phyloP scores from a whole-genome alignment of 2,888 invertebrate genomes.

The Hydrotaea diabolus region DNA sequence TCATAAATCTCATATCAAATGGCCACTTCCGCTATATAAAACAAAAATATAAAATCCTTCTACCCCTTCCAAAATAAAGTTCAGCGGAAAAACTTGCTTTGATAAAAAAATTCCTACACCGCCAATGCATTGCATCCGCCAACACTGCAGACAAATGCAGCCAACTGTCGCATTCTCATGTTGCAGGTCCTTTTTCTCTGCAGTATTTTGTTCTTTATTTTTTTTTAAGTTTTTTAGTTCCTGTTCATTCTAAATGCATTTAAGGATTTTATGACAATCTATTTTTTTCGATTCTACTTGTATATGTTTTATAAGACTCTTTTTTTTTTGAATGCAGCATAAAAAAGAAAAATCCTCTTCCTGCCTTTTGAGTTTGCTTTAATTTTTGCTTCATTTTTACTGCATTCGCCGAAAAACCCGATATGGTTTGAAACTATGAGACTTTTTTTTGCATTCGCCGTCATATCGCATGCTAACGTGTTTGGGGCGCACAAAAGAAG shows the following conservation, averaged over 20 bases:
- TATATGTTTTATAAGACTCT: background rate
- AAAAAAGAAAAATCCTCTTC: background rate
- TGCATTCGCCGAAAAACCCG: background rate
- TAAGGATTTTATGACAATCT: conserved; percentile 18
- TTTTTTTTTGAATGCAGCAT: background rate
- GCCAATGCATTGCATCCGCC: conserved; percentile 29
- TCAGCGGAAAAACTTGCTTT: too few species aligned
- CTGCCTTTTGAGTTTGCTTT: too few species aligned
- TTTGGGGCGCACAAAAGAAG: background rate
- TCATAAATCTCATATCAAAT: background rate
- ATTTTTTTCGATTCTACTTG: background rate
- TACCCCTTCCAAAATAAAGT: background rate
- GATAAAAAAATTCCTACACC: too few species aligned
- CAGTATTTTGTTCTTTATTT: too few species aligned
- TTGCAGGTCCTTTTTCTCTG: background rate
- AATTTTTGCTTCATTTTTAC: background rate
- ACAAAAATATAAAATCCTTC: background rate
- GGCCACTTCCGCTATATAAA: background rate
- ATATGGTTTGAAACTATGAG: conserved; percentile 5
- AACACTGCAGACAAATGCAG: background rate
- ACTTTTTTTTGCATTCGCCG: conserved; percentile 21
- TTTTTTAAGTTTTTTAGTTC: too few species aligned
- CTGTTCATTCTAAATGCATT: conserved; percentile 33
- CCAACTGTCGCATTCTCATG: too few species aligned
- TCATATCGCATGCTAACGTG: background rate